A percentile compares a stretch with the other conserved stretches of the same genome.
These are phyloP conservation scores for Characodon lateralis DNA, from an alignment of 2,797 vertebrate genomes.

Conservation along the genomic window DNA sequence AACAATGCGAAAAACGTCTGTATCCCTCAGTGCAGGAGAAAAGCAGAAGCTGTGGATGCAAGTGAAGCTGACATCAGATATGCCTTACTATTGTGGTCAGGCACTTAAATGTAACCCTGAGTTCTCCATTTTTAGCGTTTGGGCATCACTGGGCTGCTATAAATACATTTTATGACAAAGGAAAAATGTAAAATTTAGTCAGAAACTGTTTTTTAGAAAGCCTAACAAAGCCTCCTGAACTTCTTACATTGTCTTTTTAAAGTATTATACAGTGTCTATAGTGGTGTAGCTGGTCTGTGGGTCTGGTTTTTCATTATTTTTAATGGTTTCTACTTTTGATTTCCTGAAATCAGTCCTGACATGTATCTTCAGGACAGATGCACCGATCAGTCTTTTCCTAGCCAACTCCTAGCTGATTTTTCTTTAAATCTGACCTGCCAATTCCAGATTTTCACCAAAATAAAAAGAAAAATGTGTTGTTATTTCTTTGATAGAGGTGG, in stretches of 20 bases:
- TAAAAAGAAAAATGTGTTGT: not conserved
- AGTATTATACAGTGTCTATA: not conserved
- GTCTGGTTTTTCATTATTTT: not conserved
- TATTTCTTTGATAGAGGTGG: not conserved
- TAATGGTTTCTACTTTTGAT: slow-evolving; percentile 5
- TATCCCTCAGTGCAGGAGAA: slow-evolving; percentile 50
- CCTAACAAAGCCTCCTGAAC: not conserved
- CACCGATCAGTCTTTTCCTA: not conserved
- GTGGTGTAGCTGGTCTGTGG: not conserved
- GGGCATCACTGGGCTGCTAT: slow-evolving; percentile 46
- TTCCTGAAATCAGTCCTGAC: slow-evolving; percentile 8
- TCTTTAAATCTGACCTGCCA: not conserved
- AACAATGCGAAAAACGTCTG: slow-evolving; percentile 60
- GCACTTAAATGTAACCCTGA: slow-evolving; percentile 62
- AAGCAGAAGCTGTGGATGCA: slow-evolving; percentile 58
- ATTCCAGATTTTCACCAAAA: not conserved
- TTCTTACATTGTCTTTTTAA: slow-evolving; percentile 14
- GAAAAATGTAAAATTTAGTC: slow-evolving; percentile 27
- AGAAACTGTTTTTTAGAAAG: slow-evolving; percentile 40
- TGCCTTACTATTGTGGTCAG: slow-evolving; percentile 63
- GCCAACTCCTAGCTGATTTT: not conserved
- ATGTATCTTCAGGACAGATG: slow-evolving; percentile 24
- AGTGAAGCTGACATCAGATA: slow-evolving; percentile 67
- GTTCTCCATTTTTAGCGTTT: slow-evolving; percentile 59
- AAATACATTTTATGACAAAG: slow-evolving; percentile 46